phyloP scores from a whole-genome alignment of 2,113 vertebrate species.

The Furnarius figulus region DNA sequence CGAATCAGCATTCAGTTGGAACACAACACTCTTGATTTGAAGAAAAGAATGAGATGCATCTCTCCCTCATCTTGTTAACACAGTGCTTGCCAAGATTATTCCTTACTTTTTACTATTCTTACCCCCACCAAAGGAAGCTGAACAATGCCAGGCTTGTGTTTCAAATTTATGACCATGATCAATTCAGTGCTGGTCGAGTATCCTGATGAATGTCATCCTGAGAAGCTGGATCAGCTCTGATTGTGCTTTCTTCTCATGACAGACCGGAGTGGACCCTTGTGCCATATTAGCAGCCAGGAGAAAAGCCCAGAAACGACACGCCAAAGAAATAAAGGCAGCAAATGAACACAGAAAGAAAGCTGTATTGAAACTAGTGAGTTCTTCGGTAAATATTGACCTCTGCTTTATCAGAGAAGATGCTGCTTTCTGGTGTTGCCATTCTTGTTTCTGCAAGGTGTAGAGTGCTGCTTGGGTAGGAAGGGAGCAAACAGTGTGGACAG shows the following conservation, averaged over 20 bases:
- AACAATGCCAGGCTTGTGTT: background rate
- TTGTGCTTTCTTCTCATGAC: background rate
- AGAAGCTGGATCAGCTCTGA: background rate
- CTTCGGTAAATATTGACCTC: background rate
- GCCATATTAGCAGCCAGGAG: slow-evolving; percentile 75
- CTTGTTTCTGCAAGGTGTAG: background rate
- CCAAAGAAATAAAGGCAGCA: slow-evolving; percentile 64
- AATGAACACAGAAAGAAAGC: slow-evolving; percentile 56
- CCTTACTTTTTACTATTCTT: background rate
- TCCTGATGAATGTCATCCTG: background rate
- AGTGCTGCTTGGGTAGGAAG: background rate
- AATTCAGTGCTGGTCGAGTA: background rate
- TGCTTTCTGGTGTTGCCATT: background rate
- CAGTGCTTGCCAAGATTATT: slow-evolving; percentile 14
- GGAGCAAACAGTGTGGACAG: background rate
- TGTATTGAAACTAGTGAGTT: slow-evolving; percentile 77
- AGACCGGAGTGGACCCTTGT: slow-evolving; percentile 89
- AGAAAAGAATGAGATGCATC: background rate
- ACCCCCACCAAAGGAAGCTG: background rate
- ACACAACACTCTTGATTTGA: background rate
- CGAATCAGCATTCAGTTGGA: background rate
- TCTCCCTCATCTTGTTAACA: background rate
- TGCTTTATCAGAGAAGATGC: background rate
- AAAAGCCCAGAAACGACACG: slow-evolving; percentile 75
- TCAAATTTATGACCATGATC: background rate